Evolutionary conservation across 1,140 invertebrate species (phyloP).

Genomic region (Drosophila sp.): DNA sequence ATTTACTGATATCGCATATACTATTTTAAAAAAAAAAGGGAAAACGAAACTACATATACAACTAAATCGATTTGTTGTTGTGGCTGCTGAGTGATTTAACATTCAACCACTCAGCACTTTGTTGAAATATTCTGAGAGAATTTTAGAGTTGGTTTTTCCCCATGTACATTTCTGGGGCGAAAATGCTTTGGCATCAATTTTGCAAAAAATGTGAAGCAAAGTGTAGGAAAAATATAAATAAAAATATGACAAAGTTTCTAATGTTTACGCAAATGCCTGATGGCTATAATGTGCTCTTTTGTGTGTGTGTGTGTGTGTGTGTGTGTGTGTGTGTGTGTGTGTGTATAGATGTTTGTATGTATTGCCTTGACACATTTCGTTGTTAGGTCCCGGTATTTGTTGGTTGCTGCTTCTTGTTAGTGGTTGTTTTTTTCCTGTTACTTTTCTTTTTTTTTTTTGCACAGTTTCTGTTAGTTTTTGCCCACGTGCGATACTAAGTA

Average conservation of each 20-base stretch:
- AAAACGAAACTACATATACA: constrained; percentile 4
- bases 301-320: constrained; percentile 4
- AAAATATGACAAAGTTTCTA: constrained; percentile 28
- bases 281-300: not conserved
- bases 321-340: not conserved
- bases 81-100: constrained; percentile 11
- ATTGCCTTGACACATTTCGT: constrained; percentile 77
- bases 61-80: constrained; percentile 46
- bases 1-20: constrained; percentile 27
- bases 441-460: constrained; percentile 18
- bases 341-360: constrained; percentile 29
- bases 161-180: constrained; percentile 4
- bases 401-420: constrained; percentile 26
- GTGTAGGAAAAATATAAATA: constrained; percentile 1
- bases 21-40: not conserved
- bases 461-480: constrained; percentile 49
- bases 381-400: constrained; percentile 27
- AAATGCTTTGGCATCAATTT: constrained; percentile 30
- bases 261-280: constrained; percentile 43
- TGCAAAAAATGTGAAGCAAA: not conserved
- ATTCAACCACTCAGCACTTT: not conserved
- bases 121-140: constrained; percentile 1
- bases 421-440: constrained; percentile 6
- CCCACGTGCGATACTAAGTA: constrained; percentile 51
- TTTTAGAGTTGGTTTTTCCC: constrained; percentile 8